phyloP scores from a whole-genome alignment of 2,113 vertebrate species.

The Agapornis roseicollis region DNA sequence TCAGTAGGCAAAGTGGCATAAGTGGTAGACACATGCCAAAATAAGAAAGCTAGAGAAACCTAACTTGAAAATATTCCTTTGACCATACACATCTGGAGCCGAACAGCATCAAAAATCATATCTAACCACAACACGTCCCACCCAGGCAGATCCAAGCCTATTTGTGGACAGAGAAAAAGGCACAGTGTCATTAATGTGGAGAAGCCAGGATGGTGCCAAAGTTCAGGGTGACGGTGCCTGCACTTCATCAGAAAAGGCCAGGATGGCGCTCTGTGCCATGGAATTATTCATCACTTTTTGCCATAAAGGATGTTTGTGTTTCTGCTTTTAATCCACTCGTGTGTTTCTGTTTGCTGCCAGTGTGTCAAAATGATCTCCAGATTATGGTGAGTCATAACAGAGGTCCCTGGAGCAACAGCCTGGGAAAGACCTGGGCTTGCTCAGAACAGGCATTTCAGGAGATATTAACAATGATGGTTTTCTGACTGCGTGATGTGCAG shows the following conservation, averaged over 20 bases:
- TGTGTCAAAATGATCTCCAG: not conserved
- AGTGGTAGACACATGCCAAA: not conserved
- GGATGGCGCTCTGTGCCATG: not conserved
- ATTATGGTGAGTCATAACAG: not conserved
- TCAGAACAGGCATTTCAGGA: not conserved
- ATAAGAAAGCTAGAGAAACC: not conserved
- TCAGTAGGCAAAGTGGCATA: not conserved
- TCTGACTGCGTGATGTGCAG: not conserved
- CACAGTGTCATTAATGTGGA: not conserved
- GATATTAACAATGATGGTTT: not conserved
- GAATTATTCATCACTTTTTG: not conserved
- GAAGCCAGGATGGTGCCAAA: not conserved
- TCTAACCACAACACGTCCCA: accelerated
- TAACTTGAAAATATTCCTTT: not conserved
- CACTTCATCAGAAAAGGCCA: not conserved
- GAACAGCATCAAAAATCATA: not conserved
- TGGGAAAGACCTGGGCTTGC: not conserved
- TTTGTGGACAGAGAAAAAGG: not conserved
- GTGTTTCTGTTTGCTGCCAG: not conserved
- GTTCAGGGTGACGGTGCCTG: not conserved
- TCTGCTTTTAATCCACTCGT: not conserved
- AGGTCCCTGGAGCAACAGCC: not conserved
- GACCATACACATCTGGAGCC: not conserved
- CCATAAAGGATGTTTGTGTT: not conserved
- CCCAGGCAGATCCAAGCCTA: not conserved